Evolutionary conservation across 2,797 vertebrate genomes (phyloP).

Genomic region (Eurystomus glaucurus): DNA sequence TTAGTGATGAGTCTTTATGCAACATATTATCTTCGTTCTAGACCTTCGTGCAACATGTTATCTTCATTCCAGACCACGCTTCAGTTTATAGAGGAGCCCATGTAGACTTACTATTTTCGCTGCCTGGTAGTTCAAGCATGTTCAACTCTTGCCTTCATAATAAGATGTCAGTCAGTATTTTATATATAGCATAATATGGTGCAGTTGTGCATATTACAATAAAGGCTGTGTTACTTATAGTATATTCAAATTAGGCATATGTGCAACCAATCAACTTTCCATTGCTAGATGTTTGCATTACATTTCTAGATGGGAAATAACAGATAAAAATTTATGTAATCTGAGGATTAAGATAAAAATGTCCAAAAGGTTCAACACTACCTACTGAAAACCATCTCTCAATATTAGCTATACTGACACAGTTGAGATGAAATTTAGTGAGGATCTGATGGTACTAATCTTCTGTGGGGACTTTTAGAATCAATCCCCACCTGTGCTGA

Average conservation of each 20-base stretch:
- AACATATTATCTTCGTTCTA: too few relatives aligned
- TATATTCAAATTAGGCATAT: background rate
- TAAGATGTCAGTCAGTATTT: background rate
- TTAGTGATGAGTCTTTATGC: too few relatives aligned
- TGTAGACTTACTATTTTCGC: background rate
- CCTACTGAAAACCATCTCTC: background rate
- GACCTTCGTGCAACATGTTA: background rate
- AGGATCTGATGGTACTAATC: background rate
- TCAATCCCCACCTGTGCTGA: constrained; percentile 46
- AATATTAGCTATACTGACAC: background rate
- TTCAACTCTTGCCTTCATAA: background rate
- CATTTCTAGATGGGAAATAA: background rate
- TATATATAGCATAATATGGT: background rate
- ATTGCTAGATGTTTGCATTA: background rate
- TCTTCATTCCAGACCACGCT: background rate
- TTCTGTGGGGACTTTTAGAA: constrained; percentile 30
- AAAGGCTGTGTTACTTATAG: background rate
- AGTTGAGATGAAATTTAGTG: background rate
- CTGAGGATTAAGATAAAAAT: background rate
- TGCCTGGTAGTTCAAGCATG: background rate
- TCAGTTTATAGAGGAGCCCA: background rate
- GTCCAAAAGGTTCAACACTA: background rate
- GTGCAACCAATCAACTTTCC: background rate
- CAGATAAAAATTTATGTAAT: background rate
- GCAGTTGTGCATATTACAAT: background rate